Conservation (phyloP, 2,888 invertebrate genomes). For the Drosophila colorata region DNA sequence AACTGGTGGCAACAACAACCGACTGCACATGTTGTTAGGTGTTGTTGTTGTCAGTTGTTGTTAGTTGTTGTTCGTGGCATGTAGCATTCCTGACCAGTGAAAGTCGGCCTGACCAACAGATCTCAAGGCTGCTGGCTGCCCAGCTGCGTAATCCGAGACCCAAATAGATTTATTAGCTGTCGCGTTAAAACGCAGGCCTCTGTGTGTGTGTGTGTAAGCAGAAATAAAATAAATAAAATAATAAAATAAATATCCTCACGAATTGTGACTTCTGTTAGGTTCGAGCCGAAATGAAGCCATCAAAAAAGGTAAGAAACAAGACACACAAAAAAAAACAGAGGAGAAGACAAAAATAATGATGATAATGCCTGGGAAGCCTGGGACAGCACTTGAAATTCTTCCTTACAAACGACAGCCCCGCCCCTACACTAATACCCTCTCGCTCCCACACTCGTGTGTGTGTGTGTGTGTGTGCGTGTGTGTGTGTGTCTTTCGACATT, state of each 20-base stretch:
- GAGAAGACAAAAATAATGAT: slow-evolving; percentile 22
- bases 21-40: slow-evolving; percentile 19
- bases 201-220: slow-evolving; percentile 3
- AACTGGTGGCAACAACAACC: slow-evolving; percentile 21
- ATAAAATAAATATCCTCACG: slow-evolving; percentile 26
- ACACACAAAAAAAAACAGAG: slow-evolving; percentile 6
- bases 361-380: slow-evolving; percentile 47
- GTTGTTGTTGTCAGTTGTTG: slow-evolving; percentile 30
- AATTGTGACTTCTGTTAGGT: slow-evolving; percentile 29
- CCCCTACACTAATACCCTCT: slow-evolving; percentile 1
- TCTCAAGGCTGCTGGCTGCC: slow-evolving; percentile 52
- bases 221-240: not conserved
- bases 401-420: slow-evolving; percentile 29
- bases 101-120: slow-evolving; percentile 46
- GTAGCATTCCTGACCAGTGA: slow-evolving; percentile 66
- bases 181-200: slow-evolving; percentile 30
- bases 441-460: slow-evolving; percentile 19
- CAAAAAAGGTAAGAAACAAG: slow-evolving; percentile 7
- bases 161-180: slow-evolving; percentile 64
- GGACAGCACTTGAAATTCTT: slow-evolving; percentile 55
- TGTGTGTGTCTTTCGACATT: slow-evolving; percentile 17
- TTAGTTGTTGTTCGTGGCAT: slow-evolving; percentile 18
- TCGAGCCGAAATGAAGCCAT: slow-evolving; percentile 35
- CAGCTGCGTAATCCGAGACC: slow-evolving; percentile 54
- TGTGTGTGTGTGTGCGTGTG: not conserved